phyloP scores from a whole-genome alignment of 2,797 vertebrate species.

The Enteromius trimaculatus region DNA sequence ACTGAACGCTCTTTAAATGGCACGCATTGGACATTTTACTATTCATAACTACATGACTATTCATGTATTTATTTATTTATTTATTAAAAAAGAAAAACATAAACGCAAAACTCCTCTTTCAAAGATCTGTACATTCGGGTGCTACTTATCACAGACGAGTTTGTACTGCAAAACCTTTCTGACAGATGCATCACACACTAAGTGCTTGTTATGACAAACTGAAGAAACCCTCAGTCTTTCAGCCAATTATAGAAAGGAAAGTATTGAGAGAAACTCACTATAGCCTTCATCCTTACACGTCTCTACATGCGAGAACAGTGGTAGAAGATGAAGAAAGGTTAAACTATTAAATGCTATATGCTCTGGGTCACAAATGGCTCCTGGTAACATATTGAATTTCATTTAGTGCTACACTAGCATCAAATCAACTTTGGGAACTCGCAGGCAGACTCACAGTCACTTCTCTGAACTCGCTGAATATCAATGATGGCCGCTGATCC shows the following conservation, averaged over 20 bases:
- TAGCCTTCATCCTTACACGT: conserved; percentile 2
- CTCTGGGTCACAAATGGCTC: conserved; percentile 52
- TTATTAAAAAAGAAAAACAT: neutral
- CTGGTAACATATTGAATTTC: conserved; percentile 53
- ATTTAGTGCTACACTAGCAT: conserved; percentile 50
- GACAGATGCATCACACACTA: conserved; percentile 44
- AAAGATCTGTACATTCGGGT: neutral
- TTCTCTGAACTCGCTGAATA: conserved; percentile 36
- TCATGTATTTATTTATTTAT: too few relatives aligned
- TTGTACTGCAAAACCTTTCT: conserved; percentile 35
- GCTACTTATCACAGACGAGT: conserved; percentile 15
- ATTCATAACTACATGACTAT: too few relatives aligned
- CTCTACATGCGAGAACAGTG: neutral
- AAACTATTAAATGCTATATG: conserved; percentile 47
- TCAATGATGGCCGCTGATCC: conserved; percentile 39
- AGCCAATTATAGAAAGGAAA: conserved; percentile 48
- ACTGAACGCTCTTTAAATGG: neutral
- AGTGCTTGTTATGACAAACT: conserved; percentile 48
- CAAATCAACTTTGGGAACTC: conserved; percentile 47
- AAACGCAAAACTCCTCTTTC: neutral
- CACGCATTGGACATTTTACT: neutral
- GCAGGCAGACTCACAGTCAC: conserved; percentile 33
- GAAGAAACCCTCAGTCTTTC: conserved; percentile 39
- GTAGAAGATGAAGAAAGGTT: conserved; percentile 49
- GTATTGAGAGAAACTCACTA: neutral